phyloP scores from a whole-genome alignment of 2,113 vertebrate species.

The Engystomops pustulosus region DNA sequence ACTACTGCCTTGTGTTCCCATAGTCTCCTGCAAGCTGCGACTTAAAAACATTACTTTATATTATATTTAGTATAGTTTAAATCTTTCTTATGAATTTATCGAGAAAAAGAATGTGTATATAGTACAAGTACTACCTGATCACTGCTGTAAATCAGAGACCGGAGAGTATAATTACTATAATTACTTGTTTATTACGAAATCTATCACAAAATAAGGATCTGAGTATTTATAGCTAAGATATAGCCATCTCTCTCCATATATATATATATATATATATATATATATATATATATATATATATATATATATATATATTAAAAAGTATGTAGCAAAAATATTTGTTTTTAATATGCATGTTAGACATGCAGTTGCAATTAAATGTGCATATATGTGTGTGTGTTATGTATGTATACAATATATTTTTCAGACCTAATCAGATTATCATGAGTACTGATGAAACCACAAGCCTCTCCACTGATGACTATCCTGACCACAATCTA shows the following conservation, averaged over 20 bases:
- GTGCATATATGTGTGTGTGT: too few species aligned
- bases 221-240: neutral
- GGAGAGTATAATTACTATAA: neutral
- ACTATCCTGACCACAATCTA: neutral
- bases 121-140: neutral
- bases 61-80: neutral
- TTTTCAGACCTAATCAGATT: neutral
- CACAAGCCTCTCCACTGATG: neutral
- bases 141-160: neutral
- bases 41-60: conserved; percentile 12
- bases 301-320: neutral
- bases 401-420: neutral
- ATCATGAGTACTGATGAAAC: neutral
- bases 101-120: neutral
- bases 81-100: neutral
- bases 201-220: neutral
- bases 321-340: too few species aligned
- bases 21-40: conserved; percentile 26
- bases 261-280: conserved; percentile 3
- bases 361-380: too few species aligned
- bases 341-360: too few species aligned
- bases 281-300: neutral
- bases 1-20: conserved; percentile 75
- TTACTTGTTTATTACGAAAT: neutral
- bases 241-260: neutral